Base-by-base conservation (phyloP, 1,140 invertebrate genomes). In the Aphaenogaster ashmeadi region DNA sequence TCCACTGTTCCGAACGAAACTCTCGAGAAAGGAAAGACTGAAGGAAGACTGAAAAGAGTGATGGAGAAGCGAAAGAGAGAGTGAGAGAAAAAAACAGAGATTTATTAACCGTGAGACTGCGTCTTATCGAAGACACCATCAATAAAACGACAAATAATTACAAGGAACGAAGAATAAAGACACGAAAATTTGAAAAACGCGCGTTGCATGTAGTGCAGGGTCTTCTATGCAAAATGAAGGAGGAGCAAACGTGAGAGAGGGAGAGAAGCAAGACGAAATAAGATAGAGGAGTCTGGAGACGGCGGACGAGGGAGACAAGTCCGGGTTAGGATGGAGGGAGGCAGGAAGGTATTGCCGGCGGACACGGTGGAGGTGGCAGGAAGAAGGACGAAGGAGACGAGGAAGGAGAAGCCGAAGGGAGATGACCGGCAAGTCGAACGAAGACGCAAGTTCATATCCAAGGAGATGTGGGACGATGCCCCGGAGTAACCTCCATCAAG, bases 401-500 rank as follows among this genome's bases (percentile, higher is more conserved):
- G 91, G 89, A 88, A 89, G 75, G 92, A 88, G 88, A 87, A 86
- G 67, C 75, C 62, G 69, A 89, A 87, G 89, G 89, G 88, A 89
- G 88, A 89, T 77, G 78, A 90, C 72, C 88, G 87, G 75, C 91
- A 87, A 90, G 89, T 90, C 91, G 90, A 94, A 95, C 92, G 94
- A 94, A 94, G 94, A 94, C 91, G 89, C 94, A 94, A 94, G 94
- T 94, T 94, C 94, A 94, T 93, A 93, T 94, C 91, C 88, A 93
- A 90, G 90, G 87, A 94, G 94, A 95, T 95, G 94, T 95, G 92
- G 95, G 93, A 95, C 95, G 94, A 95, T 94, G 94, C 83, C 94
- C 95, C 77, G 89, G 71, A 95, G 93, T 95, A 95, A 95, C 95
- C 95, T 95, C 94, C 94, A 95, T 95, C 94, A 94, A 95, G 94